Percentiles rank a stretch among this genome's conserved stretches.
phyloP scores from a whole-genome alignment of 2,888 invertebrate genomes.

The Automeris io region DNA sequence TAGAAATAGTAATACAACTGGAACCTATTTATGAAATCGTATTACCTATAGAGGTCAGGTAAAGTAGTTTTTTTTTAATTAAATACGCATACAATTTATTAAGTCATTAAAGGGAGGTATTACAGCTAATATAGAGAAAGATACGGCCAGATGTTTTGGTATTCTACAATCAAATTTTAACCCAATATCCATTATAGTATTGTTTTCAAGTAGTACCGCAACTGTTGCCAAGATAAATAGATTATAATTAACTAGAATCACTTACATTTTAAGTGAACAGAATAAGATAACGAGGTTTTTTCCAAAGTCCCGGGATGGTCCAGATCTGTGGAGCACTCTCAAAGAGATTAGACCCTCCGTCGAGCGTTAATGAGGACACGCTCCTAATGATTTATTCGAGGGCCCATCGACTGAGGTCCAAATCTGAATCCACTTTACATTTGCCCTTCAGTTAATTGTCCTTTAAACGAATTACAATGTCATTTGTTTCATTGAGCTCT shows the following conservation, averaged over 20 bases:
- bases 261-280: background rate
- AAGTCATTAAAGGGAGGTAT: too few species aligned
- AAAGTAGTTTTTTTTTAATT: too few species aligned
- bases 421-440: conserved; percentile 30
- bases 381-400: conserved; percentile 20
- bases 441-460: conserved; percentile 32
- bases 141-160: too few species aligned
- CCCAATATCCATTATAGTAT: too few species aligned
- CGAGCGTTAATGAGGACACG: conserved; percentile 14
- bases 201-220: too few species aligned
- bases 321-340: conserved; percentile 10
- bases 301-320: background rate
- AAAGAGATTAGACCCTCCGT: conserved; percentile 11
- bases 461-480: conserved; percentile 12
- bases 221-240: background rate
- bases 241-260: background rate
- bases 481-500: conserved; percentile 6
- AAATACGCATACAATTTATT: too few species aligned
- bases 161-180: too few species aligned
- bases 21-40: too few species aligned
- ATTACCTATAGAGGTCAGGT: too few species aligned
- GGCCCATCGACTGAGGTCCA: conserved; percentile 26
- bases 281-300: background rate
- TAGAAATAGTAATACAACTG: too few species aligned
- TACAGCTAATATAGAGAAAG: too few species aligned